phyloP scores from a whole-genome alignment of 2,113 vertebrate species.

The Panurus biarmicus region DNA sequence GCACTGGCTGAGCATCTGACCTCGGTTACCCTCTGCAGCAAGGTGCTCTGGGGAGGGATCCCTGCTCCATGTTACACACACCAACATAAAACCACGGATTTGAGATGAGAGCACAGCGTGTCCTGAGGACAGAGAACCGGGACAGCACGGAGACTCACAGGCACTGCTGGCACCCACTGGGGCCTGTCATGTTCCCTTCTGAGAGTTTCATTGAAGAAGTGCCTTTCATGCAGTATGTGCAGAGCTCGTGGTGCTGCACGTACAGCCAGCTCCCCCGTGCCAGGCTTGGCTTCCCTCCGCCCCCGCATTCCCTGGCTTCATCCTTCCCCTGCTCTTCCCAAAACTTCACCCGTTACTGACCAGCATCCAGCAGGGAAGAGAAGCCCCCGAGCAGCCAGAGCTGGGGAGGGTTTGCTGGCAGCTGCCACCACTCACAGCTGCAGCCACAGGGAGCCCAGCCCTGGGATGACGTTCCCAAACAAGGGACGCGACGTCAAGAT shows the following conservation, averaged over 20 bases:
- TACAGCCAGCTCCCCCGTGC: constrained; percentile 25
- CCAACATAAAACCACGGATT: neutral
- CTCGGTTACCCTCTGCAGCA: neutral
- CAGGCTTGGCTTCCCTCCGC: neutral
- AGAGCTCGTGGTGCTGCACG: neutral
- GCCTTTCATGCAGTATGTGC: constrained; percentile 22
- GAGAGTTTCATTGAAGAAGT: neutral
- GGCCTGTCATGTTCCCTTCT: constrained; percentile 38
- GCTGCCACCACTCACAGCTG: neutral
- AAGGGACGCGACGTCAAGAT: neutral
- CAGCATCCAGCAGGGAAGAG: neutral
- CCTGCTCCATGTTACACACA: neutral
- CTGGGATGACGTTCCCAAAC: accelerated
- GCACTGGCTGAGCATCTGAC: neutral
- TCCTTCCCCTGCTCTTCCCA: neutral
- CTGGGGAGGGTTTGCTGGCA: neutral
- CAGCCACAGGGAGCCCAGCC: neutral
- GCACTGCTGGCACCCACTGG: constrained; percentile 35
- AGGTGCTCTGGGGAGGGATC: neutral
- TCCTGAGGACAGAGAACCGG: neutral
- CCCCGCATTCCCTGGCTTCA: neutral
- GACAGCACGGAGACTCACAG: constrained; percentile 14
- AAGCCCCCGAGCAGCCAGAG: neutral
- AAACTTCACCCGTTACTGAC: neutral
- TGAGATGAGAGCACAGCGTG: neutral